Evolutionary conservation across 2,797 vertebrate genomes (phyloP), one percentile per base, ranked within the genome.

Genomic region (Astyanax mexicanus): DNA sequence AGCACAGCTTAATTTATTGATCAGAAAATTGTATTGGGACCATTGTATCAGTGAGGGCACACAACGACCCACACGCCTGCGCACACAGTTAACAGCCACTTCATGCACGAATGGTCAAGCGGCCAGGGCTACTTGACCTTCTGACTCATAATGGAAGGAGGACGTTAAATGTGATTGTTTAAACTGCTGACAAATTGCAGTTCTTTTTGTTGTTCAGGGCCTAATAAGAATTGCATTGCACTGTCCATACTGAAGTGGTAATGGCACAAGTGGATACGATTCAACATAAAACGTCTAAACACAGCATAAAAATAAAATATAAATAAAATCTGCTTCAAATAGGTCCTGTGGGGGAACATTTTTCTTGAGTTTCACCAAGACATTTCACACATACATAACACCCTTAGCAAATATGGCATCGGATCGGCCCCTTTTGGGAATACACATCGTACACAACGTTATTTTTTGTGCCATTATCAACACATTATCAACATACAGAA

Each of bases 401-500:
- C 73, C 72, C 69, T 81, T 87, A 88, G 61, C 84, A 90, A 89
- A 89, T 78, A 84, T 35, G 52, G 72, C 83, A 32, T 78, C 72
- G 77, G 80, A 32, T 78, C 72, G 77, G 80, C 74, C 83, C 90
- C 72, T 84, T 87, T 85, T 83, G 38, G 68, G 69, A 85, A 88
- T 83, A 88, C 76, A 75, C 79, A 80, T 90, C 75, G 88, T 82
- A 89, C 66, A 87, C 76, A 78, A 77, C 72, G 84, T 88, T 74
- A 85, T 81, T 61, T 79, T 83, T 84, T 76, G 84, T 81, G 84
- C 89, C 87, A 79, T 86, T 82, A 85, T 85, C 74, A 75, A 88
- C 84, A 89, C 87, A 79, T 86, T 82, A 85, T 85, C 74, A 75
- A 88, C 83, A 81, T 69, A 92, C 88, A 88, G 84, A 81, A 83